These are phyloP conservation scores for Pristiophorus japonicus DNA, from an alignment of 2,113 vertebrate species.

Conservation along the genomic window DNA sequence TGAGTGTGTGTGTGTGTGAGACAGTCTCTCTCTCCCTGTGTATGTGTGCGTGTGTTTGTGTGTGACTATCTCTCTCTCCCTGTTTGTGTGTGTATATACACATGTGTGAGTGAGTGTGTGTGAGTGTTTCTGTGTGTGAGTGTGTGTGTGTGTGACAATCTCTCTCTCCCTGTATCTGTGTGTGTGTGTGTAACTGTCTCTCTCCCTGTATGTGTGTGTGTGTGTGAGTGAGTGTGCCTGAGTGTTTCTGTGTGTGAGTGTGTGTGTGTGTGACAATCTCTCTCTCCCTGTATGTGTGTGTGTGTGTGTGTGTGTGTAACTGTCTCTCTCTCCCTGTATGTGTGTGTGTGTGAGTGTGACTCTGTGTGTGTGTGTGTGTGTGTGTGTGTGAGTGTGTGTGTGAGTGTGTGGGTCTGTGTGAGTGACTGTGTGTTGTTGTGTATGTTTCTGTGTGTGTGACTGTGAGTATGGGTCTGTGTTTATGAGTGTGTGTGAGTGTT, in stretches of 20 bases:
- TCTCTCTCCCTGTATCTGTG: not conserved
- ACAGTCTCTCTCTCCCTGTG: not conserved
- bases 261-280: no score
- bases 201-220: not conserved
- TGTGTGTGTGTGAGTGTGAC: not conserved
- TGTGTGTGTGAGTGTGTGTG: not conserved
- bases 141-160: not conserved
- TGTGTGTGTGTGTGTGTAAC: not conserved
- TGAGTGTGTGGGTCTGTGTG: not conserved
- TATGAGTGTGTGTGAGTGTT: not conserved
- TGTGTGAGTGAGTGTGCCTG: not conserved
- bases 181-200: not conserved
- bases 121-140: conserved; percentile 20
- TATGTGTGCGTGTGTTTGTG: not conserved
- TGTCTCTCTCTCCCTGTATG: not conserved
- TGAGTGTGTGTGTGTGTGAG: conserved; percentile 13
- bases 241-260: not conserved
- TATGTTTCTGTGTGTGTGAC: not conserved
- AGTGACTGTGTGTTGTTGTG: no score
- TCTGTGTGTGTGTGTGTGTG: not conserved
- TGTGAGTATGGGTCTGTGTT: not conserved
- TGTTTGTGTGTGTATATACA: not conserved
- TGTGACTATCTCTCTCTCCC: not conserved
- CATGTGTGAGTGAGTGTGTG: not conserved
- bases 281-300: not conserved